phyloP scores from a whole-genome alignment of 2,888 invertebrate genomes.

The Elegia similella region DNA sequence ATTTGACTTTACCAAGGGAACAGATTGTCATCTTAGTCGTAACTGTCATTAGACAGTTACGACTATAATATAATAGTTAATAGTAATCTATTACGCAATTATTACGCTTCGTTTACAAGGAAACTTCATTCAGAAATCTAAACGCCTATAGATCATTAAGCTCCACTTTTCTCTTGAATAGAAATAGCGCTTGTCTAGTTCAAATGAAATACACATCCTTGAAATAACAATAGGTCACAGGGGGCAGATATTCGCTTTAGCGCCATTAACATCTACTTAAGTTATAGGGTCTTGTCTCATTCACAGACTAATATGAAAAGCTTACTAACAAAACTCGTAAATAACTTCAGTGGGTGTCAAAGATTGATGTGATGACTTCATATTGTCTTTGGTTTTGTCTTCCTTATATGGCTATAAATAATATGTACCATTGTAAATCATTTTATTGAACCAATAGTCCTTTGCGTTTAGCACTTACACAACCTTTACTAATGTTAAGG shows the following conservation, averaged over 20 bases:
- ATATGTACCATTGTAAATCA: not conserved
- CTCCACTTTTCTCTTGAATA: not conserved
- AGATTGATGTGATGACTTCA: conserved; percentile 18
- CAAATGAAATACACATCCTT: conserved; percentile 27
- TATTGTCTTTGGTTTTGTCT: conserved; percentile 17
- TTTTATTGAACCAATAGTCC: too few species aligned
- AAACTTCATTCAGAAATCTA: not conserved
- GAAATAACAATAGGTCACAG: conserved; percentile 32
- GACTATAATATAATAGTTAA: too few species aligned
- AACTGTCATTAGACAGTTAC: too few species aligned
- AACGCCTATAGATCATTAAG: too few species aligned
- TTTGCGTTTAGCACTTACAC: too few species aligned
- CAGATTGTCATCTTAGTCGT: too few species aligned
- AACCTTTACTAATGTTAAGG: too few species aligned
- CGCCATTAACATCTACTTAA: conserved; percentile 29
- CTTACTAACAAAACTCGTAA: conserved; percentile 26
- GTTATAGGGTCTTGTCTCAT: conserved; percentile 31
- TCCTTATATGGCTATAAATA: conserved; percentile 2
- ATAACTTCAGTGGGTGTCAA: conserved; percentile 21
- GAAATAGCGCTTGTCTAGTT: conserved; percentile 28
- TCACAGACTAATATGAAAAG: conserved; percentile 31
- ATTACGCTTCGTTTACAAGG: not conserved
- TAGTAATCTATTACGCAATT: too few species aligned
- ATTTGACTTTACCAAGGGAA: too few species aligned
- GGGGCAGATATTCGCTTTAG: conserved; percentile 33